Base-by-base conservation (phyloP, 2,113 vertebrate species). In the Muntiacus muntjak region DNA sequence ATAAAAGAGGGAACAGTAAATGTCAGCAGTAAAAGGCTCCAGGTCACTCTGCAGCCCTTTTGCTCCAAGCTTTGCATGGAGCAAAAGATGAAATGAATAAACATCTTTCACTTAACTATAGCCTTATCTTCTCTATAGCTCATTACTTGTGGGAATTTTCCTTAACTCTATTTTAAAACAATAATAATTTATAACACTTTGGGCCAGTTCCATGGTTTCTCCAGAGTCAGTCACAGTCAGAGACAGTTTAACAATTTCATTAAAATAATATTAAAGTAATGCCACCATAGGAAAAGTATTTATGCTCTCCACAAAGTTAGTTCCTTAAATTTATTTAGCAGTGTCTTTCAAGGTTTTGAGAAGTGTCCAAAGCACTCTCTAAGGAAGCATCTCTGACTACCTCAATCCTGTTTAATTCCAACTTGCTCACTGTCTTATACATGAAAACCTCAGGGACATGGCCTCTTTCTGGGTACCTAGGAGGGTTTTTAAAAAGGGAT, bases 1-100 rank as follows among this genome's bases (percentile, higher is more conserved):
- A 33, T 92, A 87, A 92, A 71, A 60, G 83, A n/a, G 25, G 47
- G n/a, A 78, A 67, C 8, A 52, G 79, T 71, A 93, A 97, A 97
- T 88, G 60, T 94, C 87, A 96, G 43, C 43, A 71, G 43, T 83
- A 84, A 91, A 95, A 45, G 2, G 45, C 7, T 50, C 64, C 89
- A 43, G 79, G 52, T 82, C n/a, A 33, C 25, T 93, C 11, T 26
- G 23, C 2, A 95, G 64, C 23, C 6, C 60, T 92, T 94, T 87
- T 43, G 4, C 84, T 89, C 16, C 67, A 47, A 64, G 88, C 83
- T 94, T 81, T 94, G 57, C 55, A 62, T 28, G 28, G 9, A 74
- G 7, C 6, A 50, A 92, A 94, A 89, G 55, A 84, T 60, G 43
- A 89, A 91, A 86, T 55, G 17, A 57, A 4, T 45, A 86, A 45